phyloP scores from a whole-genome alignment of 2,797 vertebrate species.

The Fratercula arctica region DNA sequence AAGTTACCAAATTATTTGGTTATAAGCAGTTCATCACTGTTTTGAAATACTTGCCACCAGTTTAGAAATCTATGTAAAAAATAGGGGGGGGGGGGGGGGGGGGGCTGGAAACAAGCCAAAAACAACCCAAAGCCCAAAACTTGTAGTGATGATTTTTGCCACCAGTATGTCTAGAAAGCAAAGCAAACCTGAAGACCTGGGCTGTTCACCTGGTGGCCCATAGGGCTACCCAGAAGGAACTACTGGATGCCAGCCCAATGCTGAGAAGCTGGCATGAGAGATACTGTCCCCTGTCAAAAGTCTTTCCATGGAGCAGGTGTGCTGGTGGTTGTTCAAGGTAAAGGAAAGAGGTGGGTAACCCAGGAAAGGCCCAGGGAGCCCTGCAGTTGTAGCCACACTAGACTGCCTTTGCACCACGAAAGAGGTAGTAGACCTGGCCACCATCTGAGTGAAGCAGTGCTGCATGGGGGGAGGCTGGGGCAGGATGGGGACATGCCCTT shows the following conservation, averaged over 20 bases:
- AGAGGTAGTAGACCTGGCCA: background rate
- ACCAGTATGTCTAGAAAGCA: background rate
- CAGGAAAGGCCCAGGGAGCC: background rate
- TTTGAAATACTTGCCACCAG: background rate
- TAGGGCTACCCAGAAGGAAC: background rate
- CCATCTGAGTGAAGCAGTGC: rapidly evolving
- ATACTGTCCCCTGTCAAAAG: background rate
- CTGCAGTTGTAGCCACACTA: background rate
- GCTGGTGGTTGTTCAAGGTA: background rate
- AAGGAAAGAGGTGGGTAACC: background rate
- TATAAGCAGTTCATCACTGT: background rate
- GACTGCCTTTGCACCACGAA: background rate
- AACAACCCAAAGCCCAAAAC: background rate
- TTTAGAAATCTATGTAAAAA: background rate
- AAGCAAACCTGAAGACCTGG: background rate
- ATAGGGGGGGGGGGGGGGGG: too few species aligned
- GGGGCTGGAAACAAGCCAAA: too few species aligned
- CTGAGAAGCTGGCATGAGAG: background rate
- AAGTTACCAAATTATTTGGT: background rate
- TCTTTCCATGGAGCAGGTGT: background rate
- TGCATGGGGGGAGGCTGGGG: background rate
- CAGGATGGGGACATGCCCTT: background rate
- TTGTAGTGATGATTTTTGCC: background rate
- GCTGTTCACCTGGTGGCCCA: background rate
- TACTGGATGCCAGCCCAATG: background rate